phyloP scores from a whole-genome alignment of 2,888 invertebrate genomes.

The Anodontia alba region DNA sequence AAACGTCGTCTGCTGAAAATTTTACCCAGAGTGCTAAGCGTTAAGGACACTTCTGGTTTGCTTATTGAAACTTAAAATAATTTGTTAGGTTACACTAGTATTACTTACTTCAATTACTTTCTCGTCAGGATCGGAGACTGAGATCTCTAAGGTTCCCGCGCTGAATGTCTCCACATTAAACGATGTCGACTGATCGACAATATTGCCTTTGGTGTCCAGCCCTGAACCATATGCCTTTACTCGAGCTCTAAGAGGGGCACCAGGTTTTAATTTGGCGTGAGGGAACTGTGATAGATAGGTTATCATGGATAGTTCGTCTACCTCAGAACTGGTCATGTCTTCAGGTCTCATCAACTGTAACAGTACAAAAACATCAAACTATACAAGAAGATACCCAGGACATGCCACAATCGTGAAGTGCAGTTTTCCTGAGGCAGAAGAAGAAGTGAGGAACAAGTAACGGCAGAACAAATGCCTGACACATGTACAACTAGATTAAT shows the following conservation, averaged over 20 bases:
- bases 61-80: too few species aligned
- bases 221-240: background rate
- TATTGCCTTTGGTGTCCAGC: background rate
- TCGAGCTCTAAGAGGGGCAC: background rate
- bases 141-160: background rate
- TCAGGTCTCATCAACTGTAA: background rate
- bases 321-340: background rate
- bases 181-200: background rate
- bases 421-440: too few species aligned
- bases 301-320: background rate
- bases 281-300: conserved; percentile 7
- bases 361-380: background rate
- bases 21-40: too few species aligned
- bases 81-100: too few species aligned
- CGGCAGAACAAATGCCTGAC: too few species aligned
- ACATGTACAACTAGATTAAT: too few species aligned
- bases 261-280: background rate
- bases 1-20: too few species aligned
- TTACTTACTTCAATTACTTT: background rate
- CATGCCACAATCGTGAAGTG: too few species aligned
- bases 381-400: too few species aligned
- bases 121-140: background rate
- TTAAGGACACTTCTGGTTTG: too few species aligned
- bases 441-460: too few species aligned
- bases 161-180: conserved; percentile 7